Conservation (phyloP, 2,797 vertebrate species). For the Lophius americanus region DNA sequence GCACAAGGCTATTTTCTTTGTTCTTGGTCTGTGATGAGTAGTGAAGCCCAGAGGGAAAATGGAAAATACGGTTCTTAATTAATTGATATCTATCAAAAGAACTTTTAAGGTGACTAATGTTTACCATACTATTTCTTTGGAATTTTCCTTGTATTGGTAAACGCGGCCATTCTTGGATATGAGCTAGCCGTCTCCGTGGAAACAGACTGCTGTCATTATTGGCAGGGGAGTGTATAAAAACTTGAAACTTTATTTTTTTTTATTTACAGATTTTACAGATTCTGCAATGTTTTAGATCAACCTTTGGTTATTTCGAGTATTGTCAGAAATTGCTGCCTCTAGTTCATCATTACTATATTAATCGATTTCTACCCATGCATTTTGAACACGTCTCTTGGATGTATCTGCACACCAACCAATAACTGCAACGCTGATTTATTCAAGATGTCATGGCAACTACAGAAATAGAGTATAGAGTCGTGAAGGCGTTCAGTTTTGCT, state of each 20-base stretch:
- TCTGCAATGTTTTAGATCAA: conserved; percentile 7
- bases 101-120: background rate
- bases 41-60: conserved; percentile 6
- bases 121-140: conserved; percentile 1
- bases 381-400: conserved; percentile 1
- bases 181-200: conserved; percentile 13
- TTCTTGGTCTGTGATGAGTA: conserved; percentile 6
- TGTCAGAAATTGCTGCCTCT: conserved; percentile 9
- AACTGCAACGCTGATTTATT: too few relatives aligned
- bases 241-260: background rate
- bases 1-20: background rate
- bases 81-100: conserved; percentile 18
- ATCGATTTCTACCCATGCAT: conserved; percentile 2
- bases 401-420: too few relatives aligned
- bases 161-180: too few relatives aligned
- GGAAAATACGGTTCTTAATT: conserved; percentile 1
- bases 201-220: conserved; percentile 36
- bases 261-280: conserved; percentile 4
- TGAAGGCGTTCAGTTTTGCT: background rate
- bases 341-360: conserved; percentile 2
- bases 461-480: too few relatives aligned
- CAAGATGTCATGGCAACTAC: too few relatives aligned
- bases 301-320: conserved; percentile 8
- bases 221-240: conserved; percentile 8
- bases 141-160: background rate